Evolutionary conservation across 2,113 vertebrate species (phyloP).

Genomic region (Myodes glareolus): DNA sequence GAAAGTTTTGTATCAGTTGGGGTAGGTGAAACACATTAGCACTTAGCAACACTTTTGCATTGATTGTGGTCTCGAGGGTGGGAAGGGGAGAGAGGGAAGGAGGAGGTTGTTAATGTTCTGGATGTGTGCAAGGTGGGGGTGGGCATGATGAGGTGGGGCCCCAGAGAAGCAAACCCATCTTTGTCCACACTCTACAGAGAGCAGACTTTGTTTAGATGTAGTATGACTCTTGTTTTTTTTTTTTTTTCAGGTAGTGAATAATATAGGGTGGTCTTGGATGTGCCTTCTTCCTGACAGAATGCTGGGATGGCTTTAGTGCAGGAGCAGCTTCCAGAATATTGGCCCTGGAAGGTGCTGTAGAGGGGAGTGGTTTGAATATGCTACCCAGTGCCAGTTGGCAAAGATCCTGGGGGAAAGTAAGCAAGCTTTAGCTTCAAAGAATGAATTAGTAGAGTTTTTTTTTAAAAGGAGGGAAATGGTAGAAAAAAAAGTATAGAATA

Average conservation of each 20-base stretch:
- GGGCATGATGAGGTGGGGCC: background rate
- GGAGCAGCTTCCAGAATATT: slow-evolving; percentile 53
- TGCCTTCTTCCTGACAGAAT: slow-evolving; percentile 19
- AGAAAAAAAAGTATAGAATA: slow-evolving; percentile 40
- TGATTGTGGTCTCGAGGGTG: slow-evolving; percentile 13
- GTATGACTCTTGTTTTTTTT: background rate
- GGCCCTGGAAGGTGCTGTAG: background rate
- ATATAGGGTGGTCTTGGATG: background rate
- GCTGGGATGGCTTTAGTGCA: background rate
- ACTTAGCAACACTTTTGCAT: background rate
- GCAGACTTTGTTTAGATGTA: background rate
- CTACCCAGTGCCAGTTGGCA: slow-evolving; percentile 5
- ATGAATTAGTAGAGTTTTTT: slow-evolving; percentile 36
- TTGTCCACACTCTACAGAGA: background rate
- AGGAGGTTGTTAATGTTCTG: background rate
- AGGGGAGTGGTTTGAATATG: background rate
- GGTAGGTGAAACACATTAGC: background rate
- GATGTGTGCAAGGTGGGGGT: background rate
- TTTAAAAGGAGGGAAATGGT: slow-evolving; percentile 10
- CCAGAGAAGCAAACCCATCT: background rate
- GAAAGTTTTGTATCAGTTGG: background rate
- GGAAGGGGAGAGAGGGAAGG: background rate
- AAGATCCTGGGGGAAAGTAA: slow-evolving; percentile 21
- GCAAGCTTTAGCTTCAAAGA: slow-evolving; percentile 38
- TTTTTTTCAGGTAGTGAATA: background rate